Base-by-base conservation (phyloP, 2,797 vertebrate genomes). In the Hybognathus amarus region DNA sequence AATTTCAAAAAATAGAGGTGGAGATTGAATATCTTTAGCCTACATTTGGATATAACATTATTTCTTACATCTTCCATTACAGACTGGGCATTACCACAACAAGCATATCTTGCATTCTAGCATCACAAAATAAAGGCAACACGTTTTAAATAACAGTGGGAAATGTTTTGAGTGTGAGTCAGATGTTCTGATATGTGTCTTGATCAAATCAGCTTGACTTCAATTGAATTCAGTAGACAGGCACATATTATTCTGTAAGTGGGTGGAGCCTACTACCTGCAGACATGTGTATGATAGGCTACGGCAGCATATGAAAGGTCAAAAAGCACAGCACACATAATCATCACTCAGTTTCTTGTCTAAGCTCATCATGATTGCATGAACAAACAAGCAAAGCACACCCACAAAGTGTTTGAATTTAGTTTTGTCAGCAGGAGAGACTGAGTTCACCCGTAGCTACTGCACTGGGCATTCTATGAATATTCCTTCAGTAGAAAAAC, bases 201-300 rank as follows among this genome's bases (percentile, higher is more conserved):
- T 75, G 50, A 75, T 59, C 73, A 40, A 40, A 75, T 75, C 52
- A 75, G 20, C 20, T n/a, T 56, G 33, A 56, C 50, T 56, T 38
- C 4, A 56, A 33, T 1, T 50, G 47, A 73, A 54, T 56, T 24
- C 11, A 56, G 50, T 22, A 30, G 4, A 5, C 5, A 36, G 5
- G 33, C 18, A 33, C 27, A 3, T 70, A 8, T 50, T 30, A 30
- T 71, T 20, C 5, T 73, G 47, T 52, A 27, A 33, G 47, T 33
- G 47, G 5, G 27, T 30, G 17, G 50, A 50, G 8, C 38, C 47
- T 6, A 61, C 30, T 27, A 70, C 24, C 4, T 47, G 42, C 45
- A 30, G 45, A 18, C 42, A 50, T 50, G 45, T 30, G 7, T 45
- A 45, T 20, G 56, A 56, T 59, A 59, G 45, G 47, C 47, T 47